A percentile compares a stretch with the other conserved stretches of the same genome.
These are phyloP conservation scores for Drosophila algonquin DNA, from an alignment of 2,888 invertebrate species.

Conservation along the genomic window DNA sequence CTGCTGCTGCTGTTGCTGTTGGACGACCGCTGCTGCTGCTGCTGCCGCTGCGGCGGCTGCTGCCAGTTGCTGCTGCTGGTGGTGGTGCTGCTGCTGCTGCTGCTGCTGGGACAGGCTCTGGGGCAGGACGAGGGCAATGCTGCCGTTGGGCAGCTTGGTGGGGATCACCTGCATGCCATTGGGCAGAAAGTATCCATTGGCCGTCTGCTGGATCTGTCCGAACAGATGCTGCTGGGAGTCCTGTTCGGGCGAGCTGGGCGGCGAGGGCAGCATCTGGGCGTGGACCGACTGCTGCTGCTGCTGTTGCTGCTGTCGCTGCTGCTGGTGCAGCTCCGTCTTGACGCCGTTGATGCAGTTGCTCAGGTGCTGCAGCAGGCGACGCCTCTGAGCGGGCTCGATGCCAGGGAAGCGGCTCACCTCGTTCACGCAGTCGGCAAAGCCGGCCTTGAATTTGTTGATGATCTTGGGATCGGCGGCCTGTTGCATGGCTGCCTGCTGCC, in stretches of 20 bases:
- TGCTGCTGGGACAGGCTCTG: conserved; percentile 87
- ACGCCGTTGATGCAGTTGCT: conserved; percentile 87
- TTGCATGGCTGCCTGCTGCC: conserved; percentile 92
- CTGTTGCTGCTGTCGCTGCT: conserved; percentile 78
- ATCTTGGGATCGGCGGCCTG: conserved; percentile 93
- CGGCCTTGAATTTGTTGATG: conserved; percentile 92
- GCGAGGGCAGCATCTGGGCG: conserved; percentile 86
- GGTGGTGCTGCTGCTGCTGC: conserved; percentile 86
- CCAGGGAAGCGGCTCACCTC: conserved; percentile 92
- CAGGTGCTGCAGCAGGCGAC: conserved; percentile 90
- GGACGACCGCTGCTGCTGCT: conserved; percentile 61
- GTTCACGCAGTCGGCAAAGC: conserved; percentile 94
- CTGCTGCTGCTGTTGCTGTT: conserved; percentile 74
- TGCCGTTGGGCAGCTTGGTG: conserved; percentile 92
- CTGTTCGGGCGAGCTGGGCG: conserved; percentile 83
- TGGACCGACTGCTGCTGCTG: conserved; percentile 82
- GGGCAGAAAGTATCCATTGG: conserved; percentile 87
- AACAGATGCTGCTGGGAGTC: conserved; percentile 76
- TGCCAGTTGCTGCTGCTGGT: conserved; percentile 85
- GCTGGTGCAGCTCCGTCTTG: conserved; percentile 82
- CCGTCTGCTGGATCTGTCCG: conserved; percentile 82
- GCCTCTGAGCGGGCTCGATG: conserved; percentile 89
- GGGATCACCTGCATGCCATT: conserved; percentile 92
- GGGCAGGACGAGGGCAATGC: conserved; percentile 91
- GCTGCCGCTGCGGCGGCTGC: conserved; percentile 86